Conservation (phyloP, 1,140 invertebrate species). For the Scaptomyza graminum region DNA sequence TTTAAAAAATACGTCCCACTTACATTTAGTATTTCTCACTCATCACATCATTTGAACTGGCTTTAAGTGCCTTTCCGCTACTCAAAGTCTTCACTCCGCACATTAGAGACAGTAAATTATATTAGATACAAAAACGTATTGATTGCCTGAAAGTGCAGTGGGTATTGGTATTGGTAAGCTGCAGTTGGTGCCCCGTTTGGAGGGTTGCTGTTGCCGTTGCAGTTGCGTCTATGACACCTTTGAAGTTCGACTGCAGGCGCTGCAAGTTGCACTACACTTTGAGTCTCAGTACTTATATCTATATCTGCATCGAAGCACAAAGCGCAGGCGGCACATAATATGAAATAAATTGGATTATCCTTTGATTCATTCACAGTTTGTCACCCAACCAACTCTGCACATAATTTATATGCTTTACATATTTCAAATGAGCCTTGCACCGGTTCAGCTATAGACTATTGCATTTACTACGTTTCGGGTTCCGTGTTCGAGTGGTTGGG, state of each 20-base stretch:
- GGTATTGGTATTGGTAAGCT: background rate
- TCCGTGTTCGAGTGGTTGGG: slow-evolving; percentile 11
- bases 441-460: slow-evolving; percentile 33
- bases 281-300: slow-evolving; percentile 9
- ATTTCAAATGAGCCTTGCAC: slow-evolving; percentile 67
- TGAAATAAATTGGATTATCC: slow-evolving; percentile 83
- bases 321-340: slow-evolving; percentile 50
- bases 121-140: slow-evolving; percentile 80
- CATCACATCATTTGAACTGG: slow-evolving; percentile 30
- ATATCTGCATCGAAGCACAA: slow-evolving; percentile 47
- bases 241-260: slow-evolving; percentile 41
- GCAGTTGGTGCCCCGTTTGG: slow-evolving; percentile 21
- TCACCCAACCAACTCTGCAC: slow-evolving; percentile 62
- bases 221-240: slow-evolving; percentile 39
- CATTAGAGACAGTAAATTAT: slow-evolving; percentile 77
- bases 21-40: background rate
- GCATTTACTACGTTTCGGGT: background rate
- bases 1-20: too few relatives aligned
- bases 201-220: slow-evolving; percentile 20
- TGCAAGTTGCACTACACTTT: slow-evolving; percentile 21
- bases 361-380: slow-evolving; percentile 83
- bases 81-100: slow-evolving; percentile 25
- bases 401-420: slow-evolving; percentile 82
- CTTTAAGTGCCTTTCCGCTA: slow-evolving; percentile 32
- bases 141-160: slow-evolving; percentile 67